Evolutionary conservation across 2,888 invertebrate species (phyloP), one percentile per base, ranked within the genome.

Genomic region (Thymelicus acteon): DNA sequence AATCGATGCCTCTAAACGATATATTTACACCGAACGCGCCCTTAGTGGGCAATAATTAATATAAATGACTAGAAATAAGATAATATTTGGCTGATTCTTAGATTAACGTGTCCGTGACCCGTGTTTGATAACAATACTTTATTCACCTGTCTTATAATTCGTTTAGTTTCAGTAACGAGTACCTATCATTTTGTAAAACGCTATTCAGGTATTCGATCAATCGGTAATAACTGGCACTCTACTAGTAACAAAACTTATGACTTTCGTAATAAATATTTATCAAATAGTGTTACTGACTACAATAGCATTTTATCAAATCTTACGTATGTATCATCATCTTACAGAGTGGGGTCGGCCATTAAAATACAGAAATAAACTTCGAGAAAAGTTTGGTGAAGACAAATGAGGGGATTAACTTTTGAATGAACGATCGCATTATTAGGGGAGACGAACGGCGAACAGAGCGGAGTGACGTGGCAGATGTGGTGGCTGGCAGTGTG

Each of bases 81-180:
- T 71, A 78, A 77, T 78, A 76, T 79, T 84, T 80, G 82, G 79
- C 78, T 76, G 76, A 76, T 74, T 77, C 77, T 79, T 80, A 79
- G 74, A 75, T 79, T 79, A 78, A 74, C 57, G 52, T 67, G 76
- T 75, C 72, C 72, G 65, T 72, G 73, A 76, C 72, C 75, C 78
- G 78, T 74, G 77, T 75, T 77, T 73, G 77, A 75, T 78, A 78
- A 78, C 83, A 80, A 81, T 81, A 81, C 80, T 80, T 81, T 78
- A 77, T 84, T 84, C 72, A 89, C 90, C 89, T 89, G 90, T 89
- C 79, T 82, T 81, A 81, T 89, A 91, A 91, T 91, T 91, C 91
- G 91, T 90, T 90, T 79, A 81, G 87, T 89, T 88, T 80, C 76
- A 71, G 68, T 73, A 72, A 66, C 52, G 77, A 60, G 48, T 62